A percentile compares a stretch with the other conserved stretches of the same genome.
Evolutionary conservation across 2,113 vertebrate genomes (phyloP).

Genomic region (Apodemus speciosus): DNA sequence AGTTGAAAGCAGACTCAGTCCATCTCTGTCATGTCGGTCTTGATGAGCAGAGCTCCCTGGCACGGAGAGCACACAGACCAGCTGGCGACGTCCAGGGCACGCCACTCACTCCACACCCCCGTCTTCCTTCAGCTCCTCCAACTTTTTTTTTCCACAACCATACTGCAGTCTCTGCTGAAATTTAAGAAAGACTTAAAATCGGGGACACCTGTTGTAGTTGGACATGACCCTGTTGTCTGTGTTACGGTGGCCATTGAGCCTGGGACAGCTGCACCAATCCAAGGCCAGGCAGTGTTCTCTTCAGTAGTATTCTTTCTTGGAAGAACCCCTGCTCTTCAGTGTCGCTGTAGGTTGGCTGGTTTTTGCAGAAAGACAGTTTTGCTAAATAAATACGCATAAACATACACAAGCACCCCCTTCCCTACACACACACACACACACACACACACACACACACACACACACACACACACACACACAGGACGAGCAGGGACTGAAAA

Average conservation of each 20-base stretch:
- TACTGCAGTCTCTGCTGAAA: slow-evolving; percentile 77
- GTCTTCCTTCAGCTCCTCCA: slow-evolving; percentile 49
- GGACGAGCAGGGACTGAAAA: not conserved
- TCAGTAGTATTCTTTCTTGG: not conserved
- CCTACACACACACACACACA: too few species aligned
- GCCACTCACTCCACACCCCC: slow-evolving; percentile 11
- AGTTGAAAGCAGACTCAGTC: slow-evolving; percentile 6
- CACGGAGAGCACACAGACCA: not conserved
- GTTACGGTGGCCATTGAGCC: slow-evolving; percentile 45
- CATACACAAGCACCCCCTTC: not conserved
- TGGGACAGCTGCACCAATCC: slow-evolving; percentile 56
- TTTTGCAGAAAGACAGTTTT: slow-evolving; percentile 49
- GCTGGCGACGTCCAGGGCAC: not conserved
- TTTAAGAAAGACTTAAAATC: slow-evolving; percentile 78
- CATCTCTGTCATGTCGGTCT: not conserved
- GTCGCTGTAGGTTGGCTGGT: not conserved
- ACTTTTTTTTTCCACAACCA: slow-evolving; percentile 45
- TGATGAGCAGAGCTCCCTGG: slow-evolving; percentile 2
- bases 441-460: too few species aligned
- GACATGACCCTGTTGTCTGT: slow-evolving; percentile 64
- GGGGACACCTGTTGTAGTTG: slow-evolving; percentile 73
- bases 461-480: not conserved
- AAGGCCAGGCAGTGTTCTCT: slow-evolving; percentile 8
- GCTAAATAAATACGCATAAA: not conserved
- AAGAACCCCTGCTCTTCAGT: not conserved